phyloP scores from a whole-genome alignment of 2,888 invertebrate genomes.

The Calliscelio sp. region DNA sequence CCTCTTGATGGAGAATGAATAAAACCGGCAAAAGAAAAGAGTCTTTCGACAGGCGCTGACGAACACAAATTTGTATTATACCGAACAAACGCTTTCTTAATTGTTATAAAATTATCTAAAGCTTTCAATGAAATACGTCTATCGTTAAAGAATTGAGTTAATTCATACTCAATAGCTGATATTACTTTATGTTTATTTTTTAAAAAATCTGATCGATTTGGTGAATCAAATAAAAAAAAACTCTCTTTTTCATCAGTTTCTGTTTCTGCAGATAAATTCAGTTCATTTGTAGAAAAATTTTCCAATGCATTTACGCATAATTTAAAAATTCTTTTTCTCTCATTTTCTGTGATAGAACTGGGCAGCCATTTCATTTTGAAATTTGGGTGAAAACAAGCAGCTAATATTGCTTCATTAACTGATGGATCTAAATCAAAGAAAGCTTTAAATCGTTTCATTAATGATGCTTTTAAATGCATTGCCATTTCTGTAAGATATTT shows the following conservation, averaged over 20 bases:
- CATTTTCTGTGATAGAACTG: neutral
- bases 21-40: slow-evolving; percentile 45
- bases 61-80: slow-evolving; percentile 49
- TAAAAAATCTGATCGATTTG: neutral
- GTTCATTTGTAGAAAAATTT: slow-evolving; percentile 1
- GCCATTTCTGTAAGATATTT: too few relatives aligned
- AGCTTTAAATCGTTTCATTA: neutral
- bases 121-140: slow-evolving; percentile 15
- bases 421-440: neutral
- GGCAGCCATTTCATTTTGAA: slow-evolving; percentile 23
- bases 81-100: slow-evolving; percentile 32
- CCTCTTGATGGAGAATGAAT: slow-evolving; percentile 32
- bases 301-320: neutral
- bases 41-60: slow-evolving; percentile 24
- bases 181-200: neutral
- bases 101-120: slow-evolving; percentile 22
- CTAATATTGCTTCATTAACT: slow-evolving; percentile 10
- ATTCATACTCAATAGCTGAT: neutral
- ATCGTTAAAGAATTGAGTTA: slow-evolving; percentile 20
- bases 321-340: neutral
- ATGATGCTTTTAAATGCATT: too few relatives aligned
- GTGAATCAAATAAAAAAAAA: slow-evolving; percentile 14
- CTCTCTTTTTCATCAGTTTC: neutral
- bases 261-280: neutral
- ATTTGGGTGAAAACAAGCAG: slow-evolving; percentile 18